A percentile compares a stretch with the other conserved stretches of the same genome.
Evolutionary conservation across 1,140 invertebrate species (phyloP).

Genomic region (Pseudomyrmex cubaensis): DNA sequence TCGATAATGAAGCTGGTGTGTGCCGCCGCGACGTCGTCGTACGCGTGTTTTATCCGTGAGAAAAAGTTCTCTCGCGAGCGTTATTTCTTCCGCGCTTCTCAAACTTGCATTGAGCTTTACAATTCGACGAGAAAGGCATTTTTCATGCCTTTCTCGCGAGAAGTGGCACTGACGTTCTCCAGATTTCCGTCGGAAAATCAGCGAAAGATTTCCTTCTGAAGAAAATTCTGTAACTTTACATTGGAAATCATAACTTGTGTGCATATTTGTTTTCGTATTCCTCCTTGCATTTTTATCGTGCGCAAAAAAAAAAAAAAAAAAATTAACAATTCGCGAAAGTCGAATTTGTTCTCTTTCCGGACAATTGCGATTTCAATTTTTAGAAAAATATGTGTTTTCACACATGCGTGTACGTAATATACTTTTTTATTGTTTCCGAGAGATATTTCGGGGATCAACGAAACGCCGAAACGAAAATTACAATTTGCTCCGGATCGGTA

Average conservation of each 20-base stretch:
- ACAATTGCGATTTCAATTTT: background rate
- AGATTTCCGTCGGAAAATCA: conserved; percentile 46
- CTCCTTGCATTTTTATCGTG: conserved; percentile 11
- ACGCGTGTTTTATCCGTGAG: conserved; percentile 4
- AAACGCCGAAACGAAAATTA: no score
- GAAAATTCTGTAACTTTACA: conserved; percentile 9
- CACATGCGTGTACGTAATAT: no score
- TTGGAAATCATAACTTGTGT: conserved; percentile 33
- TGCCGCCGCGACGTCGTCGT: background rate
- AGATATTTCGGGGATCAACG: no score
- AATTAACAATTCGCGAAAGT: background rate
- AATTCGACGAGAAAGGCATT: conserved; percentile 41
- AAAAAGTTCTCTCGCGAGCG: conserved; percentile 6
- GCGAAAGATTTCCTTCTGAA: conserved; percentile 27
- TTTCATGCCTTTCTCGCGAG: conserved; percentile 26
- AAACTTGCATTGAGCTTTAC: conserved; percentile 29
- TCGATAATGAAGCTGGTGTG: conserved; percentile 17
- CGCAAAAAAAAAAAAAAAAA: background rate
- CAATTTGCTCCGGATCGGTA: no score
- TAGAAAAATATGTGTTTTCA: background rate
- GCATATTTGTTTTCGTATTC: background rate
- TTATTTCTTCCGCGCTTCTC: background rate
- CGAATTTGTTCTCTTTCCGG: no score
- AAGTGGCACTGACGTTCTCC: conserved; percentile 58
- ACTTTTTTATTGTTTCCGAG: no score